Evolutionary conservation across 2,797 vertebrate species (phyloP).

Genomic region (Morus bassanus): DNA sequence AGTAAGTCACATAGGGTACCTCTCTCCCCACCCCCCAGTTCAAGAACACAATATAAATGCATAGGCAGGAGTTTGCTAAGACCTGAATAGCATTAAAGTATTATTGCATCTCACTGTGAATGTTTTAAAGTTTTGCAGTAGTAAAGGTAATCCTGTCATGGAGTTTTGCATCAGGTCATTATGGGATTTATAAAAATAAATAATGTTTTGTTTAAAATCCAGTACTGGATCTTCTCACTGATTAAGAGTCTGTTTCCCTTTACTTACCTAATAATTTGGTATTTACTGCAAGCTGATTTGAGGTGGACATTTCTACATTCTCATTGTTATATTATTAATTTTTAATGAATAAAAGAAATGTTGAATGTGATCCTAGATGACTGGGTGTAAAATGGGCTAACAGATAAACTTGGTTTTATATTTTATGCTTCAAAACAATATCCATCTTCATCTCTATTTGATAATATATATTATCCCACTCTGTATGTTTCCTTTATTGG

Average conservation of each 20-base stretch:
- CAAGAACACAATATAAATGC: not conserved
- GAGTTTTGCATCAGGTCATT: not conserved
- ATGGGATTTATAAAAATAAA: not conserved
- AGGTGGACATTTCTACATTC: not conserved
- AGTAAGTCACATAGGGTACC: not conserved
- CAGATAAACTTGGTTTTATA: not conserved
- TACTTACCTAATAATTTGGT: not conserved
- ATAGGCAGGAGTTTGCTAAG: not conserved
- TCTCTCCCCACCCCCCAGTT: not conserved
- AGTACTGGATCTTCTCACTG: not conserved
- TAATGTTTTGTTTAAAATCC: not conserved
- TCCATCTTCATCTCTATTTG: not conserved
- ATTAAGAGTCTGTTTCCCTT: not conserved
- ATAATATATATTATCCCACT: not conserved
- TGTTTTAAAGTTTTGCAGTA: not conserved
- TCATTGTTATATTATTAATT: not conserved
- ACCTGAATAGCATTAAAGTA: not conserved
- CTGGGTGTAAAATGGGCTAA: not conserved
- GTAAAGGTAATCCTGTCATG: not conserved
- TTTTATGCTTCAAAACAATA: not conserved
- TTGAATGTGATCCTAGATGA: not conserved
- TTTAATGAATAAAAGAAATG: not conserved
- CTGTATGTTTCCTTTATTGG: not conserved
- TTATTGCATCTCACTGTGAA: not conserved
- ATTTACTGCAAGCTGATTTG: not conserved